Evolutionary conservation across 2,797 vertebrate species (phyloP).

Genomic region (Vultur gryphus): DNA sequence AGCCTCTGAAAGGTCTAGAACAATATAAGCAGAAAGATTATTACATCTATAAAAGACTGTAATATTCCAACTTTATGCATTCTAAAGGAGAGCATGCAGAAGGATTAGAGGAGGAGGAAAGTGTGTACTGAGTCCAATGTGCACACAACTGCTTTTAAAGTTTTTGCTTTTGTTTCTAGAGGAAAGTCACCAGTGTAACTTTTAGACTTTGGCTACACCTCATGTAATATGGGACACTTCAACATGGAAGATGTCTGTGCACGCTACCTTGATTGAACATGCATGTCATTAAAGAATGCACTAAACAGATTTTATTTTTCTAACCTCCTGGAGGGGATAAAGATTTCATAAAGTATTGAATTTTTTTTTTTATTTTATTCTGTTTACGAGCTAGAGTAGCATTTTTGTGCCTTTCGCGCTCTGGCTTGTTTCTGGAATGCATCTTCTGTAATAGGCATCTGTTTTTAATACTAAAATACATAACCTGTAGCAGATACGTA

Average conservation of each 20-base stretch:
- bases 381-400: neutral
- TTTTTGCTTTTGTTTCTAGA: neutral
- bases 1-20: neutral
- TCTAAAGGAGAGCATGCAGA: neutral
- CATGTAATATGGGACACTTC: accelerated
- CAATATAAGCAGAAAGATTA: neutral
- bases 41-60: neutral
- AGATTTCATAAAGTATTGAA: neutral
- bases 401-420: accelerated
- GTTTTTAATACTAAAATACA: neutral
- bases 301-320: neutral
- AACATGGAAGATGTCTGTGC: neutral
- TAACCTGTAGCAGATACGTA: neutral
- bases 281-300: neutral
- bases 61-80: neutral
- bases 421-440: neutral
- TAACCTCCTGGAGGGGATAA: neutral
- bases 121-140: accelerated
- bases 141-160: neutral
- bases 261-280: neutral
- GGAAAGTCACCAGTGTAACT: neutral
- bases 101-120: neutral
- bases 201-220: neutral
- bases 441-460: neutral
- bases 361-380: neutral